Evolutionary conservation across 2,113 vertebrate genomes (phyloP).

Genomic region (Pipra filicauda): DNA sequence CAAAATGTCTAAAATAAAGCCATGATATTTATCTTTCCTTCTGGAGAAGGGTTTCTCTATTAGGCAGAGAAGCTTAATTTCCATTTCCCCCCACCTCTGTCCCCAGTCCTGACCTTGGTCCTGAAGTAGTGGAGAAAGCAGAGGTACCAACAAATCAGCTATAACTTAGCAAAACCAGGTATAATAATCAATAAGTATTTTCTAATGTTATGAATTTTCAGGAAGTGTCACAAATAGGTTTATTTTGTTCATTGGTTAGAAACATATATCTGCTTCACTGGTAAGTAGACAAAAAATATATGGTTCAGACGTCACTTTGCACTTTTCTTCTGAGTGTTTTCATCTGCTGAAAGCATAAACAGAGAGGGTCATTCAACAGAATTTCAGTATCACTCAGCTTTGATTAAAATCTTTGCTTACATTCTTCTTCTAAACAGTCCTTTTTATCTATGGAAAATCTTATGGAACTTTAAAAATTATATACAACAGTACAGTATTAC

Average conservation of each 20-base stretch:
- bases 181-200: not conserved
- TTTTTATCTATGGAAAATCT: conserved; percentile 1
- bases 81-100: not conserved
- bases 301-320: not conserved
- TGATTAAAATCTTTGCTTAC: conserved; percentile 32
- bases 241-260: not conserved
- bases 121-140: not conserved
- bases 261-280: not conserved
- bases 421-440: not conserved
- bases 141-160: not conserved
- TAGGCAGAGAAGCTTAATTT: not conserved
- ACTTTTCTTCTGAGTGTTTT: not conserved
- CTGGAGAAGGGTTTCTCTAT: not conserved
- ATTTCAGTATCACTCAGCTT: not conserved
- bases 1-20: not conserved
- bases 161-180: not conserved
- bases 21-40: not conserved
- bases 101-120: not conserved
- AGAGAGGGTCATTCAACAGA: not conserved
- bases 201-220: not conserved
- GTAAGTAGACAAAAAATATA: not conserved
- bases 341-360: conserved; percentile 26
- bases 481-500: not conserved
- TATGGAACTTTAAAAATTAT: not conserved
- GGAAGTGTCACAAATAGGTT: not conserved